Evolutionary conservation across 1,140 invertebrate genomes (phyloP).

Genomic region (Leptestheria dahalacensis): DNA sequence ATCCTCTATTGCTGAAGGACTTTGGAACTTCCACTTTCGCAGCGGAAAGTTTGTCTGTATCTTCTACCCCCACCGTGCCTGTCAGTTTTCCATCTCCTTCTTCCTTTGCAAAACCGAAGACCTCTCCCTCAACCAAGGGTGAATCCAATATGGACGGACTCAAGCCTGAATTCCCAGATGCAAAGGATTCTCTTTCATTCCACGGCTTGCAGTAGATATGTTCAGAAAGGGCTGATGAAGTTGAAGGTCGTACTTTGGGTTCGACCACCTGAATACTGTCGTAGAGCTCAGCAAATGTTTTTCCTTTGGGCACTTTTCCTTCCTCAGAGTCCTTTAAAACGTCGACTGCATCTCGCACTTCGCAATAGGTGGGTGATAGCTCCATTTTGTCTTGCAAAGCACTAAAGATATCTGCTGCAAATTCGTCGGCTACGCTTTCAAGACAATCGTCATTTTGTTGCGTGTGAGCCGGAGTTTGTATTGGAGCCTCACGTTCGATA

Average conservation of each 20-base stretch:
- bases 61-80: background rate
- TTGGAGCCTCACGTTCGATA: background rate
- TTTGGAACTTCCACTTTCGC: background rate
- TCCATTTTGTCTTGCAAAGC: conserved; percentile 15
- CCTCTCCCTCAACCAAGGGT: background rate
- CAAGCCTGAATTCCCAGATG: background rate
- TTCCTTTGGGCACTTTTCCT: background rate
- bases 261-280: conserved; percentile 11
- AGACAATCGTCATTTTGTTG: background rate
- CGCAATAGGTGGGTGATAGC: conserved; percentile 10
- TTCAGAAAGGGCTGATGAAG: conserved; percentile 9
- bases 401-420: conserved; percentile 10
- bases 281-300: background rate
- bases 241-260: background rate
- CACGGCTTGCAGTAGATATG: conserved; percentile 14
- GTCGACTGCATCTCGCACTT: conserved; percentile 13
- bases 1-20: background rate
- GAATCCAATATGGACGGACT: background rate
- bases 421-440: conserved; percentile 11
- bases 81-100: background rate
- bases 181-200: conserved; percentile 2
- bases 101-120: background rate
- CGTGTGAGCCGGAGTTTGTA: background rate
- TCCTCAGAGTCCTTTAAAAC: background rate
- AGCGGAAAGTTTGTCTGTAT: background rate